Conservation (phyloP, 2,113 vertebrate species). For the Oriolus oriolus region DNA sequence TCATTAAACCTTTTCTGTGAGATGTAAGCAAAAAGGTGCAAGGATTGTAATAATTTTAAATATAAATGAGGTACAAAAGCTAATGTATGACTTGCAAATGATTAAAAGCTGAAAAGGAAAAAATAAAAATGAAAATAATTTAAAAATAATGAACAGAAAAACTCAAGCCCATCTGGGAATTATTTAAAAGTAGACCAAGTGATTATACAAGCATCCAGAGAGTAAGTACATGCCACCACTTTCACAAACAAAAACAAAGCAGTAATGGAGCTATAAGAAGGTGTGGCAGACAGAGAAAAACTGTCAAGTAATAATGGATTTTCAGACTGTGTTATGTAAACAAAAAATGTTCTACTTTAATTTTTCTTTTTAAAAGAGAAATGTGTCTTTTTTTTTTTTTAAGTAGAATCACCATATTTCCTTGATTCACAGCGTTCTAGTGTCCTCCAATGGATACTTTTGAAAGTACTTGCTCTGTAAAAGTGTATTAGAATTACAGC, state of each 20-base stretch:
- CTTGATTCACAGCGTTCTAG: constrained; percentile 68
- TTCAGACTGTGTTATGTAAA: not conserved
- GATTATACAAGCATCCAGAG: not conserved
- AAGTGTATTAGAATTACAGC: not conserved
- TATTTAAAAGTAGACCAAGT: not conserved
- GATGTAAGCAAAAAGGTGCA: not conserved
- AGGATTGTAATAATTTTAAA: not conserved
- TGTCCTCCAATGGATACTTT: constrained; percentile 76
- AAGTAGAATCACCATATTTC: not conserved
- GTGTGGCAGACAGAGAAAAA: not conserved
- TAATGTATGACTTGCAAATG: not conserved
- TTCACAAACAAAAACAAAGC: not conserved
- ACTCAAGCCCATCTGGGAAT: not conserved
- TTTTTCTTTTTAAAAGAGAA: not conserved
- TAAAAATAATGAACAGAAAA: not conserved
- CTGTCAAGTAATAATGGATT: not conserved
- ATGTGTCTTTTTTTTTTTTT: not conserved
- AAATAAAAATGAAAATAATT: not conserved
- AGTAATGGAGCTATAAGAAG: not conserved
- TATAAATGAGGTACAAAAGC: not conserved
- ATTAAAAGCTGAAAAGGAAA: not conserved
- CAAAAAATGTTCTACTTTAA: not conserved
- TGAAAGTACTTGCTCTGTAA: constrained; percentile 50
- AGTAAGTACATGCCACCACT: not conserved
- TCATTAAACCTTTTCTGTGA: not conserved